Base-by-base conservation (phyloP, 2,113 vertebrate genomes). In the Cairina moschata region DNA sequence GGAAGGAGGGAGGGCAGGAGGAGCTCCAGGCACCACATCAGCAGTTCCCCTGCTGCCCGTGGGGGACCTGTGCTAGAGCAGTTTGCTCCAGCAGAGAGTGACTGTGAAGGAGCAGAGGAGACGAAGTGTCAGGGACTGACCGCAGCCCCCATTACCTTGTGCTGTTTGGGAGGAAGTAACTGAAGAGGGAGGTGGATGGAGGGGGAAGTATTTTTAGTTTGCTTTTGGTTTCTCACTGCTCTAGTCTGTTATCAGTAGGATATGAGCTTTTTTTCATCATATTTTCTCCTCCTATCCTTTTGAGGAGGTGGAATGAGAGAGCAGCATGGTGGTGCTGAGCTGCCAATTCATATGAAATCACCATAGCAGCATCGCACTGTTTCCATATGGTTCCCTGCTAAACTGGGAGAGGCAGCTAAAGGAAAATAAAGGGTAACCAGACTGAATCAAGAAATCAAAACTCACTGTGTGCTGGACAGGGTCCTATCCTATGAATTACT, bases 401-500 rank as follows among this genome's bases (percentile, higher is more conserved):
- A 42, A 54, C 34, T n/a, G 65, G 16, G 67, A 74, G 72, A 42
- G 48, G 25, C 26, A 82, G 31, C 2, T 20, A 17, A 32, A 60
- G 2, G 3, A 59, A 89, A 89, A 50, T 11, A 42, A 84, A 74
- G 26, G 36, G 14, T 10, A 59, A 75, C 36, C 25, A 59, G 42
- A 52, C 5, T 62, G 21, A 87, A 75, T 60, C 11, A 68, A 79
- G 54, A 83, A 66, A 76, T 18, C 12, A 58, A 10, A 17, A 29
- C 18, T 59, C 65, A 50, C 9, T 73, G 17, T 60, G 6, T 3
- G 9, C 44, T 40, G 8, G 17, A 62, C 10, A 58, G 21, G 8
- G 10, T 48, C 32, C 28, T 0, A 0, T 80, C 1, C 13, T 55
- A 21, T 36, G 40, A 67, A 15, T 18, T 59, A n/a, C 34, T 13